Evolutionary conservation across 2,888 invertebrate genomes (phyloP).

Genomic region (Baccha elongata): DNA sequence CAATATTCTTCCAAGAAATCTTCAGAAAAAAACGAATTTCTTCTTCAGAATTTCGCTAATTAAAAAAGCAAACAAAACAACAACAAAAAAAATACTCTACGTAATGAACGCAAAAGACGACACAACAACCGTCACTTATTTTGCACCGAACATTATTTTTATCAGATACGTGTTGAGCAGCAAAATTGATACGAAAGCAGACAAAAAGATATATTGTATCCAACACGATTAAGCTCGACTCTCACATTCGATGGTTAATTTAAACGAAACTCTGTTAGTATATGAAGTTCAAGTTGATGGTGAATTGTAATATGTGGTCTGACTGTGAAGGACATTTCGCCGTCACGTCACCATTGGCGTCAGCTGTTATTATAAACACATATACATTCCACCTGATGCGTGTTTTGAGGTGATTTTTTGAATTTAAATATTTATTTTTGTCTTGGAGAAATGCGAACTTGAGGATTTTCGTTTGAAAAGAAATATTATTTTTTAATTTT

Average conservation of each 20-base stretch:
- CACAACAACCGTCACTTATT: background rate
- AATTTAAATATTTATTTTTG: constrained; percentile 22
- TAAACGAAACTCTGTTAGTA: constrained; percentile 26
- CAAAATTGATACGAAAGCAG: too few relatives aligned
- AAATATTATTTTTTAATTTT: too few relatives aligned
- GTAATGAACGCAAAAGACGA: constrained; percentile 39
- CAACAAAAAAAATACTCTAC: constrained; percentile 35
- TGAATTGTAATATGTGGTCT: background rate
- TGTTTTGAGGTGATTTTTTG: constrained; percentile 21
- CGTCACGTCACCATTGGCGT: background rate
- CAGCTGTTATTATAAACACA: background rate
- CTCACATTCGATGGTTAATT: constrained; percentile 55
- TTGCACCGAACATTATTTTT: background rate
- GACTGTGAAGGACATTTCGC: constrained; percentile 27
- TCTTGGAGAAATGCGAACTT: background rate
- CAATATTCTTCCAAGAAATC: background rate
- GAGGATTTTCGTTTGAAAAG: too few relatives aligned
- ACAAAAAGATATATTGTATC: background rate
- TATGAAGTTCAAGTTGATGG: constrained; percentile 18
- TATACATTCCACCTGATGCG: constrained; percentile 16
- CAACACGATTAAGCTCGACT: constrained; percentile 30
- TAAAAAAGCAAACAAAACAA: too few relatives aligned
- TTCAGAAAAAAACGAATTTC: constrained; percentile 18
- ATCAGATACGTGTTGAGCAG: background rate
- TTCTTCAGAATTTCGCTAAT: constrained; percentile 57